These are phyloP conservation scores for Nylanderia fulva DNA, from an alignment of 1,140 invertebrate genomes.

Conservation along the genomic window DNA sequence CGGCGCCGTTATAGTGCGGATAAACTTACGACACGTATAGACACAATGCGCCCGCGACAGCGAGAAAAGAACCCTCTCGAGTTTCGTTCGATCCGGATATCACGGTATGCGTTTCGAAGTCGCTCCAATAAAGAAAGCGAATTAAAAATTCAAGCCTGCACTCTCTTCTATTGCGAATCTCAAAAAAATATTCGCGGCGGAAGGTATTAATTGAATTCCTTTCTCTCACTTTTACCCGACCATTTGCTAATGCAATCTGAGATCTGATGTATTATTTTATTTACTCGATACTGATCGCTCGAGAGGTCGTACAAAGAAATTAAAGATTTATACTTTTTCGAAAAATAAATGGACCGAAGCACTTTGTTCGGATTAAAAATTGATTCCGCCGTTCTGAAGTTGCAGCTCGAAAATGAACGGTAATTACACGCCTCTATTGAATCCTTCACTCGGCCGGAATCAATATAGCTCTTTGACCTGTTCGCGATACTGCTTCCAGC, in stretches of 20 bases:
- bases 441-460: neutral
- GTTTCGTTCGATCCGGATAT: too few relatives aligned
- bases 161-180: neutral
- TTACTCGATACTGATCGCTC: too few relatives aligned
- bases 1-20: conserved; percentile 10
- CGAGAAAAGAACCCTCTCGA: neutral
- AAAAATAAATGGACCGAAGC: neutral
- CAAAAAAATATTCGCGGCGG: neutral
- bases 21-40: neutral
- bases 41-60: conserved; percentile 22
- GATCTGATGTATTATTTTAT: too few relatives aligned
- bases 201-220: neutral
- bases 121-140: neutral
- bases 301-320: too few relatives aligned
- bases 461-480: neutral
- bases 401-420: neutral
- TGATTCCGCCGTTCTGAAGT: conserved; percentile 3
- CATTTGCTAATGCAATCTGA: neutral
- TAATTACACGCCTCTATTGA: neutral
- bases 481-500: neutral
- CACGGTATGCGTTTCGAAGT: neutral
- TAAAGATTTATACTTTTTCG: neutral
- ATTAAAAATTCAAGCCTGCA: neutral
- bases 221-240: neutral
- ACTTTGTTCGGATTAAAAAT: neutral